A percentile compares a stretch with the other conserved stretches of the same genome.
Conservation (phyloP, 2,888 invertebrate genomes). For the Diaprepes abbreviatus region DNA sequence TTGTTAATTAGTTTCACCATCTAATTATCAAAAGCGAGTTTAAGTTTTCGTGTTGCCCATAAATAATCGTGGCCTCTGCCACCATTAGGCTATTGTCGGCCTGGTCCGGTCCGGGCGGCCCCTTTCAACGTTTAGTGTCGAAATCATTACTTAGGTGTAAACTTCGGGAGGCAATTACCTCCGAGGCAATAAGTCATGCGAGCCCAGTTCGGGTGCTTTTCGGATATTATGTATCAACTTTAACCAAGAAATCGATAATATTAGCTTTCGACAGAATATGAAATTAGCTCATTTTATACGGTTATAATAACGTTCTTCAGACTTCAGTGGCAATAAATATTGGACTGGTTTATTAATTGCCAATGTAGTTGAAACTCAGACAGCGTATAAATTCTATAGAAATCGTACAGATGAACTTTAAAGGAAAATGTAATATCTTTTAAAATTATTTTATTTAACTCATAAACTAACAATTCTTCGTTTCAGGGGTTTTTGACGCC, state of each 20-base stretch:
- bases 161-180: slow-evolving; percentile 69
- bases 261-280: slow-evolving; percentile 9
- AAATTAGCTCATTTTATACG: background rate
- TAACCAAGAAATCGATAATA: slow-evolving; percentile 42
- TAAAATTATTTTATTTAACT: too few species aligned
- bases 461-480: too few species aligned
- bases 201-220: slow-evolving; percentile 43
- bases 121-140: slow-evolving; percentile 70
- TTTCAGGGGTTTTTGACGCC: too few species aligned
- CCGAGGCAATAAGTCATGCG: slow-evolving; percentile 51
- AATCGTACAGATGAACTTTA: too few species aligned
- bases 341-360: too few species aligned
- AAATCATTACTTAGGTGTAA: slow-evolving; percentile 71
- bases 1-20: slow-evolving; percentile 71
- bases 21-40: slow-evolving; percentile 68
- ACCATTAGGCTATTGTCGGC: slow-evolving; percentile 38
- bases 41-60: slow-evolving; percentile 68
- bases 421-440: too few species aligned
- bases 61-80: slow-evolving; percentile 62
- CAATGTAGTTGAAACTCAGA: too few species aligned
- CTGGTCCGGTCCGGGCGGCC: slow-evolving; percentile 56
- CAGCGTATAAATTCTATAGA: too few species aligned
- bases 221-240: slow-evolving; percentile 37
- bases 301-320: too few species aligned
- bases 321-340: too few species aligned